Conservation (phyloP, 2,888 invertebrate species). For the Rugalucina vietnamica region DNA sequence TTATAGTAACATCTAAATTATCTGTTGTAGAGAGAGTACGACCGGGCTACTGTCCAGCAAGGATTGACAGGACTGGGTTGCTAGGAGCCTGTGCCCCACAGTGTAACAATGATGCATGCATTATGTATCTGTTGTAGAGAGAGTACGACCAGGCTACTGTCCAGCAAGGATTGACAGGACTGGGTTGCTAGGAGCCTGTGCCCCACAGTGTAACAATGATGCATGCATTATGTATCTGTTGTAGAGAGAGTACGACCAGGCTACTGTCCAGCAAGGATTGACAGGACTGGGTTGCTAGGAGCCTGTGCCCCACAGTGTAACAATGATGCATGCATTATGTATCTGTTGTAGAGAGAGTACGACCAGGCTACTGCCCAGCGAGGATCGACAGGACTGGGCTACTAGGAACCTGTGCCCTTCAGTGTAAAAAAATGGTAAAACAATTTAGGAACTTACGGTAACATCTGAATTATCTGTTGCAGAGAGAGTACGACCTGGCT, state of each 20-base stretch:
- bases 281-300: constrained; percentile 53
- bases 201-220: constrained; percentile 53
- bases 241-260: constrained; percentile 19
- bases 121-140: too few species aligned
- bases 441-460: too few species aligned
- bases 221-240: too few species aligned
- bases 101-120: constrained; percentile 50
- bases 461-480: too few species aligned
- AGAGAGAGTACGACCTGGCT: constrained; percentile 26
- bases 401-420: constrained; percentile 58
- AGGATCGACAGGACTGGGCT: constrained; percentile 46
- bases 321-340: too few species aligned
- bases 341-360: not conserved
- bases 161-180: constrained; percentile 47
- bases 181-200: constrained; percentile 59
- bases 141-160: constrained; percentile 37
- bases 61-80: constrained; percentile 47
- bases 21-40: not conserved
- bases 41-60: constrained; percentile 49
- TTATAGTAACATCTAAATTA: too few species aligned
- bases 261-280: constrained; percentile 47
- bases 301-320: constrained; percentile 57
- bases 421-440: too few species aligned
- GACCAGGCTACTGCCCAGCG: constrained; percentile 49
- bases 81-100: constrained; percentile 59